Conservation (phyloP, 2,888 invertebrate species). For the Ernsta delagoae region DNA sequence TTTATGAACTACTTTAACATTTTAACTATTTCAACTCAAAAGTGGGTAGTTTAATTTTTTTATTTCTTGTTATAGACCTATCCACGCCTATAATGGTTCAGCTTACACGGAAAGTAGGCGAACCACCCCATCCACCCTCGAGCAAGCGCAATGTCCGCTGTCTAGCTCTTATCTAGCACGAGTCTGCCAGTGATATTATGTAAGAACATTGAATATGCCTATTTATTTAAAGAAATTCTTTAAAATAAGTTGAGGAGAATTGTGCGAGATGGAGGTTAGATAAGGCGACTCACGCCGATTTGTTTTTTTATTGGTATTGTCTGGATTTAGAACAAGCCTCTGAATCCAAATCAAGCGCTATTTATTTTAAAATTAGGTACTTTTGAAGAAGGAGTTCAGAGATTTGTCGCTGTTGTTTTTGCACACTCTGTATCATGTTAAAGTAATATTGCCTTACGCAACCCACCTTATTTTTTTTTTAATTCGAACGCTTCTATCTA, state of each 20-base stretch:
- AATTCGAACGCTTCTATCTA: no score
- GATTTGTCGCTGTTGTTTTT: not conserved
- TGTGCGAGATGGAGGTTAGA: conserved; percentile 21
- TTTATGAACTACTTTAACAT: conserved; percentile 25
- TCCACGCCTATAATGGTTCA: not conserved
- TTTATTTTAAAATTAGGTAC: conserved; percentile 4
- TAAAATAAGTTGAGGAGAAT: conserved; percentile 19
- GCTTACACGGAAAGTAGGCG: conserved; percentile 40
- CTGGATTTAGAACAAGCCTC: conserved; percentile 10
- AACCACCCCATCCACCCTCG: conserved; percentile 36
- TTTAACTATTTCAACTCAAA: conserved; percentile 26
- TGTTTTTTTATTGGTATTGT: conserved; percentile 20
- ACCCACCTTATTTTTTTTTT: no score
- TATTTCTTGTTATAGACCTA: not conserved
- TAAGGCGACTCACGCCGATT: conserved; percentile 23
- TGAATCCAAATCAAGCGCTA: conserved; percentile 9
- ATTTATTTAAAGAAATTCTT: conserved; percentile 44
- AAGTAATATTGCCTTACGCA: no score
- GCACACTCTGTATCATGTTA: no score
- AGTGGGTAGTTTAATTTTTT: not conserved
- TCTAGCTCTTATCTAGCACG: conserved; percentile 47
- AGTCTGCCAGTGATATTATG: conserved; percentile 50
- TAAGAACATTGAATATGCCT: conserved; percentile 57
- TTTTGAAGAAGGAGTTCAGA: not conserved
- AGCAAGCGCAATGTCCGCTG: conserved; percentile 40